Evolutionary conservation across 92 coral and sea anemone genomes (phyloP).

Genomic region (Porites evermanni): DNA sequence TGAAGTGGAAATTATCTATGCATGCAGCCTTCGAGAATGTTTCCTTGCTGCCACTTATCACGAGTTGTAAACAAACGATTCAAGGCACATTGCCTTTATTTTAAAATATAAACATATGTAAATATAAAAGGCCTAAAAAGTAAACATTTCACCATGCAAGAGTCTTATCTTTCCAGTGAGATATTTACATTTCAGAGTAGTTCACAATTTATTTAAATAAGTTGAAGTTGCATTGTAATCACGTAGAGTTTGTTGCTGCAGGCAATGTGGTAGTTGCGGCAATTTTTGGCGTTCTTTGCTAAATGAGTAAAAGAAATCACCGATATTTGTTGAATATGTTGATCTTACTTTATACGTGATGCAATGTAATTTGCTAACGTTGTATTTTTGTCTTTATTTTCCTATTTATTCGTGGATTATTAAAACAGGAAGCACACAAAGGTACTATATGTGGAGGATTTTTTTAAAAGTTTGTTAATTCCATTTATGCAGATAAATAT

Average conservation of each 20-base stretch:
- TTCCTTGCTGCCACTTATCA: neutral
- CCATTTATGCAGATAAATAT: too few relatives aligned
- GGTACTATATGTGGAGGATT: too few relatives aligned
- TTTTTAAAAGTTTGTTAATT: too few relatives aligned
- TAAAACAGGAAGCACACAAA: too few relatives aligned
- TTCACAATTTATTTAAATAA: neutral
- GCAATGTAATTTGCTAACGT: too few relatives aligned
- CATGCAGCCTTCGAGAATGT: conserved; percentile 12
- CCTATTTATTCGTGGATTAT: too few relatives aligned
- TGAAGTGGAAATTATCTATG: conserved; percentile 14
- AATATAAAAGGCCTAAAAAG: conserved; percentile 12
- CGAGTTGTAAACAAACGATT: conserved; percentile 25
- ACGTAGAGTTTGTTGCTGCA: neutral
- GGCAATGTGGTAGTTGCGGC: neutral
- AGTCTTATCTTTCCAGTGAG: neutral
- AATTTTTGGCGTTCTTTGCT: too few relatives aligned
- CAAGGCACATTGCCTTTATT: neutral
- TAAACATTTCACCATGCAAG: neutral
- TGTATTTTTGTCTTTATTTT: too few relatives aligned
- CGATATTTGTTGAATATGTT: too few relatives aligned
- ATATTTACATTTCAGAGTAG: conserved; percentile 5
- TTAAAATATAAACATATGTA: neutral
- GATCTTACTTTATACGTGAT: too few relatives aligned
- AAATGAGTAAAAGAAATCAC: too few relatives aligned
- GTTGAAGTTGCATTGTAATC: neutral